Base-by-base conservation (phyloP, 2,888 invertebrate genomes). In the Pyralis farinalis region DNA sequence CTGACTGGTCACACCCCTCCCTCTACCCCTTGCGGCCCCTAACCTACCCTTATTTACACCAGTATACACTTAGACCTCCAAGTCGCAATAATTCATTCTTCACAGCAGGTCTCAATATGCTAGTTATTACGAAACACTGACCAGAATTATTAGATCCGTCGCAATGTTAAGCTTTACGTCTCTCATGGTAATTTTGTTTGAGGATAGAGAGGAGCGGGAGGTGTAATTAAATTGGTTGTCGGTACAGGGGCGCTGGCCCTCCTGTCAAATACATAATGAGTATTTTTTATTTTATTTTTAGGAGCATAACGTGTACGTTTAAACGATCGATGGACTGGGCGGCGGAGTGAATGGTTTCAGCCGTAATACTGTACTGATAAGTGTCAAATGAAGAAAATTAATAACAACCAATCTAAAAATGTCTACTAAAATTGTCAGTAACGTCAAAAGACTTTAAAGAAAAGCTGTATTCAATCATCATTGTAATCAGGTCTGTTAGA, bases 211-310 rank as follows among this genome's bases (percentile, higher is more conserved):
- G 54, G 49, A 46, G 47, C 43, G 51, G 43, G 16, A 49, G 62
- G 54, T 63, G 76, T 55, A 42, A 34, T 36, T 56, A 49, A 33
- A 41, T 41, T 64, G 74, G 77, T 55, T 50, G 35, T 31, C 36
- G 45, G 44, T 51, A 47, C 46, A 51, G 50, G 66, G 67, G 59
- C 61, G 49, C 53, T 60, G 53, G 58, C 67, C 63, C 61, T 63
- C 62, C 71, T 77, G 81, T 80, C 78, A 80, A 75, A 79, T 79
- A 83, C 75, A 85, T 85, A 83, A 78, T 76, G 67, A 71, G 64
- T 51, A 57, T 53, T 63, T 70, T 69, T 70, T 71, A 65, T 61
- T 60, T 51, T 32, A 27, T 59, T 62, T 77, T 74, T 62, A 48
- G 53, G 53, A 53, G 39, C 45, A 57, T 58, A 58, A 55, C 54